phyloP scores from a whole-genome alignment of 2,113 vertebrate species.

The Oenanthe melanoleuca region DNA sequence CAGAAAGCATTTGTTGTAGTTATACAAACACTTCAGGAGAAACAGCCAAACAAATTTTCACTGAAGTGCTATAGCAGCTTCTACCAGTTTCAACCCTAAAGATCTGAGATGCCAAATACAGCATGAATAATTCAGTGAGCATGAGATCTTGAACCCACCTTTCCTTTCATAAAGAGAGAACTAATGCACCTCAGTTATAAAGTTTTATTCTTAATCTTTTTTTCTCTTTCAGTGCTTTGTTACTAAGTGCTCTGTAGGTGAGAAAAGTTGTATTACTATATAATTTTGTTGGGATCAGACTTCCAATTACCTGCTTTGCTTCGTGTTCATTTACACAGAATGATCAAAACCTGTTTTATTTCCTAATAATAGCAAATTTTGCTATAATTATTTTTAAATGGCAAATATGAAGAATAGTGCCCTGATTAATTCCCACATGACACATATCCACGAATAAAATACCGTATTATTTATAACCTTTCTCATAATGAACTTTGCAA shows the following conservation, averaged over 20 bases:
- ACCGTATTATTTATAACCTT: conserved; percentile 73
- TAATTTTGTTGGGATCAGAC: conserved; percentile 77
- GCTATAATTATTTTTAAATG: conserved; percentile 73
- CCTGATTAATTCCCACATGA: conserved; percentile 54
- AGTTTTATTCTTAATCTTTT: conserved; percentile 70
- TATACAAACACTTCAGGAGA: conserved; percentile 42
- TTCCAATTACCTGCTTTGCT: conserved; percentile 77
- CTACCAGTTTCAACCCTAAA: conserved; percentile 27
- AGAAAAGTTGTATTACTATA: conserved; percentile 76
- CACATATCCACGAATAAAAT: conserved; percentile 46
- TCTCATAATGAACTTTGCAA: conserved; percentile 77
- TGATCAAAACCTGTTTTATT: conserved; percentile 78
- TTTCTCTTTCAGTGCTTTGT: conserved; percentile 59
- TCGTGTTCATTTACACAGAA: conserved; percentile 71
- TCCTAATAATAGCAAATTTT: conserved; percentile 79
- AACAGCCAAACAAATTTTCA: background rate
- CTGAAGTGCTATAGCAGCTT: conserved; percentile 2
- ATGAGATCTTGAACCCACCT: conserved; percentile 60
- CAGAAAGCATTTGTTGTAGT: conserved; percentile 52
- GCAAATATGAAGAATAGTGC: conserved; percentile 49
- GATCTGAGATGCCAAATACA: conserved; percentile 41
- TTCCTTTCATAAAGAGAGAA: conserved; percentile 61
- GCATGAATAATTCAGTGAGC: conserved; percentile 75
- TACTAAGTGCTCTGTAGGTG: conserved; percentile 77
- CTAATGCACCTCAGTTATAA: conserved; percentile 61